Evolutionary conservation across 2,888 invertebrate genomes (phyloP), one percentile per base, ranked within the genome.

Genomic region (Coleophora deauratella): DNA sequence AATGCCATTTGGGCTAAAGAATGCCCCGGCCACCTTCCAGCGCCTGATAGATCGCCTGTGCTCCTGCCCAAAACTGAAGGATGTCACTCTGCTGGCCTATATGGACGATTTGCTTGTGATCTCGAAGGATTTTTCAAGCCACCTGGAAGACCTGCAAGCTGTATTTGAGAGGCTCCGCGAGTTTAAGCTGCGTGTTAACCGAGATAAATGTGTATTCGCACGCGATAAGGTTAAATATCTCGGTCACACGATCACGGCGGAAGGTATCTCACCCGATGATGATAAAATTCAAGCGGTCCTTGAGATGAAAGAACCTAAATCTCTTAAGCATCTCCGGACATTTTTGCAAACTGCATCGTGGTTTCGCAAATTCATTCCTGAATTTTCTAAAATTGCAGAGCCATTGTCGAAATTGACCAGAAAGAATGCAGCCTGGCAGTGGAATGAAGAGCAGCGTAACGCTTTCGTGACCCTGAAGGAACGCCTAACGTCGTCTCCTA

Each of bases 291-390:
- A n/a, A n/a, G n/a, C n/a, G n/a, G n/a, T n/a, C n/a, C n/a, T n/a
- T n/a, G n/a, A n/a, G n/a, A n/a, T n/a, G n/a, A n/a, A n/a, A n/a
- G n/a, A n/a, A n/a, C n/a, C n/a, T n/a, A 35, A 39, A 1, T 46
- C 54, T 2, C 14, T 55, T 0, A 42, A 52, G 32, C 53, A 56
- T 0, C 37, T 57, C 6, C 36, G 40, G 7, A 41, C 51, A 0
- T 59, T 59, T 15, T 27, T 59, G 0, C 55, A 55, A 38, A 60
- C 51, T 1, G 62, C 62, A 40, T 61, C 63, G 0, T 67, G 65
- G 65, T 67, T 58, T 38, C 38, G 65, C 2, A 54, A 52, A 21
- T 62, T 60, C 32, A 50, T 62, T 0, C 50, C 51, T 8, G 36
- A 51, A 2, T 59, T 57, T 27, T 38, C 57, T 0, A 15, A 47